These are phyloP conservation scores for Sphaerophoria rueppellii DNA, from an alignment of 2,888 invertebrate species.

Conservation along the genomic window DNA sequence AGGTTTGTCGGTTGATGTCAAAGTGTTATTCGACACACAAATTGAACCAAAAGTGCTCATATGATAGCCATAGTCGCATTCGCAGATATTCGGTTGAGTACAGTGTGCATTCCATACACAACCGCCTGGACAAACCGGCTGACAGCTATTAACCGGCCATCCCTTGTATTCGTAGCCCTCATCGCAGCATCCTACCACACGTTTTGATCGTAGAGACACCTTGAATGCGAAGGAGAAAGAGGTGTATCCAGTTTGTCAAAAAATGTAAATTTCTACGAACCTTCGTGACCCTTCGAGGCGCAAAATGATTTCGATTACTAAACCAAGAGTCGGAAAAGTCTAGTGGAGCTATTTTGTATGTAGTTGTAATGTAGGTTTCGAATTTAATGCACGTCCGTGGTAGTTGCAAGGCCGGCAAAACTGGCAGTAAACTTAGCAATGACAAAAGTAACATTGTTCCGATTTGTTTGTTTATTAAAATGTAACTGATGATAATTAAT, in stretches of 20 bases:
- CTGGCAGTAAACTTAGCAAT: not conserved
- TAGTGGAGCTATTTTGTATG: slow-evolving; percentile 27
- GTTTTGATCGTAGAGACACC: slow-evolving; percentile 28
- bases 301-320: not conserved
- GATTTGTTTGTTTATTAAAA: no score
- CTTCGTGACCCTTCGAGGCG: slow-evolving; percentile 23
- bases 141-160: not conserved
- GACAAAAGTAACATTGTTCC: not conserved
- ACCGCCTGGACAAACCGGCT: slow-evolving; percentile 61
- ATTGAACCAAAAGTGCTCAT: not conserved
- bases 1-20: not conserved
- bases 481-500: no score
- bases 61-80: slow-evolving; percentile 60
- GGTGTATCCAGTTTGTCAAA: not conserved
- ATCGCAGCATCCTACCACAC: slow-evolving; percentile 43
- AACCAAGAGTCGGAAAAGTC: slow-evolving; percentile 27
- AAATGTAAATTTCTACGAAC: slow-evolving; percentile 1
- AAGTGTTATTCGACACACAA: not conserved
- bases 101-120: slow-evolving; percentile 74
- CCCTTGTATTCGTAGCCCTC: slow-evolving; percentile 31
- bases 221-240: not conserved
- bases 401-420: not conserved
- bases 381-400: slow-evolving; percentile 16
- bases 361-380: slow-evolving; percentile 23
- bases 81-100: slow-evolving; percentile 69